A percentile compares a stretch with the other conserved stretches of the same genome.
Evolutionary conservation across 2,888 invertebrate genomes (phyloP).

Genomic region (Salticus scenicus): DNA sequence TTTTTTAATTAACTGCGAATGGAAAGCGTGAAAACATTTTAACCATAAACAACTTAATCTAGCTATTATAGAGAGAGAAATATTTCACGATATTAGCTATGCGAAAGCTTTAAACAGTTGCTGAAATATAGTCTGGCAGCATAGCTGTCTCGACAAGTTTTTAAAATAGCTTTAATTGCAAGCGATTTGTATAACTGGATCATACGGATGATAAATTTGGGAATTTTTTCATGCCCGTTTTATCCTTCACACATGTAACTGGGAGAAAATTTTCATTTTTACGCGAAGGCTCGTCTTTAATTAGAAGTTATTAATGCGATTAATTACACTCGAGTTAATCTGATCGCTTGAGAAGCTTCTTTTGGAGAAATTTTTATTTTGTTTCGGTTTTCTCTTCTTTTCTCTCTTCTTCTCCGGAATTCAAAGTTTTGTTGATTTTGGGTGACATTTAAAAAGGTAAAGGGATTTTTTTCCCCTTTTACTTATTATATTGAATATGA

Average conservation of each 20-base stretch:
- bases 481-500: constrained; percentile 19
- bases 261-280: constrained; percentile 59
- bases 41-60: background rate
- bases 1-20: background rate
- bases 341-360: constrained; percentile 62
- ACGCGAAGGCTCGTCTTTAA: constrained; percentile 64
- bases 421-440: constrained; percentile 43
- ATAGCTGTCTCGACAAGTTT: constrained; percentile 37
- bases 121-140: constrained; percentile 27
- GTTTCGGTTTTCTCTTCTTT: constrained; percentile 27
- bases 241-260: constrained; percentile 45
- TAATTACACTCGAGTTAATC: constrained; percentile 66
- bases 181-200: constrained; percentile 67
- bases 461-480: constrained; percentile 11
- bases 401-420: background rate
- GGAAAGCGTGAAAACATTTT: background rate
- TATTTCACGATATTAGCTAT: no score
- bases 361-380: constrained; percentile 51
- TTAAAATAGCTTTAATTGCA: constrained; percentile 68
- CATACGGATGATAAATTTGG: constrained; percentile 59
- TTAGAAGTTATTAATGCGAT: constrained; percentile 70
- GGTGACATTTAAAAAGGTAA: constrained; percentile 42
- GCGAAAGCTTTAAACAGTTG: constrained; percentile 25
- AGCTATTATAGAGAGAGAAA: background rate
- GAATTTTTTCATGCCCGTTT: constrained; percentile 30